A percentile compares a stretch with the other conserved stretches of the same genome.
These are phyloP conservation scores for Odocoileus virginianus DNA, from an alignment of 2,113 vertebrate genomes.

Conservation along the genomic window DNA sequence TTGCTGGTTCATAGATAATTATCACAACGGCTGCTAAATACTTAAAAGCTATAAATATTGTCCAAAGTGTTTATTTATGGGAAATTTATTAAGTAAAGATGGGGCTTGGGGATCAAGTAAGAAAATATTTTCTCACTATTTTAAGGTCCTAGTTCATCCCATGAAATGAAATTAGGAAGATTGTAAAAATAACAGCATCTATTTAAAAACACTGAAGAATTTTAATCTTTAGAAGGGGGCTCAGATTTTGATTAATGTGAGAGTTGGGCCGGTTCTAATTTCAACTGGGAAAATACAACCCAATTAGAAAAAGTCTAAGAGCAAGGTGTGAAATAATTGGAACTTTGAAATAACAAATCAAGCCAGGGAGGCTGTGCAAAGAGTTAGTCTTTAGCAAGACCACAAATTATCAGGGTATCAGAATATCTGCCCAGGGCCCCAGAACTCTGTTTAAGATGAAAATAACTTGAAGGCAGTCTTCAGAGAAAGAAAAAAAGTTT, in stretches of 20 bases:
- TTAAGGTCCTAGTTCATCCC: constrained; percentile 7
- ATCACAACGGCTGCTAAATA: background rate
- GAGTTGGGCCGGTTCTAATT: constrained; percentile 33
- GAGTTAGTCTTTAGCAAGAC: constrained; percentile 52
- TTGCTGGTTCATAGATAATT: constrained; percentile 50
- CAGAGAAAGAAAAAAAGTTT: background rate
- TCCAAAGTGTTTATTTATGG: constrained; percentile 28
- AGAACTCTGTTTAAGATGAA: constrained; percentile 52
- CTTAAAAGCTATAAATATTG: constrained; percentile 30
- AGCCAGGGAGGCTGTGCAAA: constrained; percentile 10
- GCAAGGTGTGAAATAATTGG: constrained; percentile 66
- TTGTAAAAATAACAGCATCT: constrained; percentile 20
- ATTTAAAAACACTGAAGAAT: constrained; percentile 13
- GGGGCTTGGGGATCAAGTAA: background rate
- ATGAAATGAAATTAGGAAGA: constrained; percentile 44
- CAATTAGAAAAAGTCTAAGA: constrained; percentile 52
- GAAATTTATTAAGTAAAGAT: constrained; percentile 8
- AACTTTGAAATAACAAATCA: constrained; percentile 67
- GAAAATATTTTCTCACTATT: constrained; percentile 50
- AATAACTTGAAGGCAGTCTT: constrained; percentile 41
- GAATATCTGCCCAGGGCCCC: constrained; percentile 42
- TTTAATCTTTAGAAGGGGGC: constrained; percentile 8
- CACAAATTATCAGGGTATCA: constrained; percentile 63
- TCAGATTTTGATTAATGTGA: constrained; percentile 38
- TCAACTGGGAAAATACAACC: constrained; percentile 56